A percentile compares a stretch with the other conserved stretches of the same genome.
phyloP scores from a whole-genome alignment of 2,113 vertebrate species.

The Eulemur rufifrons region DNA sequence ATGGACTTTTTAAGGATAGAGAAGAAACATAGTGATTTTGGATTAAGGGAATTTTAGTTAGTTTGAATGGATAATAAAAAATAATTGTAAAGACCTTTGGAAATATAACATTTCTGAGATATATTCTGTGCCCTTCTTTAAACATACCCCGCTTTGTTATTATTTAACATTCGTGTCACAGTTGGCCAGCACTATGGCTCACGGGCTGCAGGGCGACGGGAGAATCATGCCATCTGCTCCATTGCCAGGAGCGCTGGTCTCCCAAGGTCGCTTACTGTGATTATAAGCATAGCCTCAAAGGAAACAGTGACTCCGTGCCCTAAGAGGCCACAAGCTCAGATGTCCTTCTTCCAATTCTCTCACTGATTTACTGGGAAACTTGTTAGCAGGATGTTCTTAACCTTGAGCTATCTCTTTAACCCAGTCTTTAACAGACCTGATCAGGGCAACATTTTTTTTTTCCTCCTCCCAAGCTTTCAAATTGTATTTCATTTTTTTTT shows the following conservation, averaged over 20 bases:
- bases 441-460: neutral
- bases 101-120: slow-evolving; percentile 44
- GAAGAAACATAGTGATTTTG: neutral
- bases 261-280: slow-evolving; percentile 54
- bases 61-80: slow-evolving; percentile 25
- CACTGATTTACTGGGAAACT: slow-evolving; percentile 18
- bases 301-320: slow-evolving; percentile 17
- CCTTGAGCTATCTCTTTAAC: slow-evolving; percentile 49
- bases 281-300: slow-evolving; percentile 33
- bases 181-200: slow-evolving; percentile 29
- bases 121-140: slow-evolving; percentile 40
- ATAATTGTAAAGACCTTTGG: neutral
- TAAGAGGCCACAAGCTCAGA: slow-evolving; percentile 3
- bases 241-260: neutral
- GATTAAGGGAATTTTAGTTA: neutral
- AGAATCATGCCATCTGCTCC: slow-evolving; percentile 57
- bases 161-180: slow-evolving; percentile 17
- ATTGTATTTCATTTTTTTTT: neutral
- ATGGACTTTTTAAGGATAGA: neutral
- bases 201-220: neutral
- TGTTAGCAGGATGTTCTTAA: slow-evolving; percentile 55
- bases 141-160: slow-evolving; percentile 15
- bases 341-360: neutral
- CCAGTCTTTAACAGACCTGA: slow-evolving; percentile 26
- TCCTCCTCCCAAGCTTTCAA: neutral